A percentile compares a stretch with the other conserved stretches of the same genome.
Evolutionary conservation across 2,797 vertebrate genomes (phyloP).

Genomic region (Spondyliosoma cantharus): DNA sequence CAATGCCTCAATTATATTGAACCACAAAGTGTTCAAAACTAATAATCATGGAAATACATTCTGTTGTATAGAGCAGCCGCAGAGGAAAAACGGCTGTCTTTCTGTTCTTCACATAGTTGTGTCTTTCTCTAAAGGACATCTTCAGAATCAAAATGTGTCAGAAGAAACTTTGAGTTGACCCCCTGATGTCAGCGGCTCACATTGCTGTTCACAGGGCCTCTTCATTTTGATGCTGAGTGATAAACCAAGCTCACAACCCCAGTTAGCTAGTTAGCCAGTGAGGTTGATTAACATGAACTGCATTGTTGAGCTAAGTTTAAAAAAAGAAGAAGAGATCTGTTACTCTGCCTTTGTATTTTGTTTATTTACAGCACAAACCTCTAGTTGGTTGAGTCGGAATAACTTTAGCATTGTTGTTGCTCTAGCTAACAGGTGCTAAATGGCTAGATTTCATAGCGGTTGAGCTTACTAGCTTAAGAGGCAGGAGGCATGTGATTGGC

Average conservation of each 20-base stretch:
- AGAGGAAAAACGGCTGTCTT: no score
- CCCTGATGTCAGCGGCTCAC: no score
- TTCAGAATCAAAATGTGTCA: neutral
- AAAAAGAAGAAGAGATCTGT: neutral
- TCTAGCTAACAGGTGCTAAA: neutral
- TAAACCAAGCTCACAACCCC: neutral
- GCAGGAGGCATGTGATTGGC: neutral
- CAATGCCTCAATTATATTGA: neutral
- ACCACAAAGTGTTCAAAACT: neutral
- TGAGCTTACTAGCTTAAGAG: neutral
- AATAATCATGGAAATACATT: neutral
- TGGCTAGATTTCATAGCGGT: neutral
- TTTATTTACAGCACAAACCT: neutral
- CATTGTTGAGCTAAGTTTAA: neutral
- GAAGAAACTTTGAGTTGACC: neutral
- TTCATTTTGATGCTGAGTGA: neutral
- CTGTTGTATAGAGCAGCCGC: neutral
- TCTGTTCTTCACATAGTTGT: neutral
- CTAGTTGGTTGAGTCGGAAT: neutral
- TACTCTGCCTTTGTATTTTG: neutral
- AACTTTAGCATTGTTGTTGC: neutral
- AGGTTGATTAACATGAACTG: neutral
- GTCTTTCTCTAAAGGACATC: neutral
- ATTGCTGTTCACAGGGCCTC: neutral
- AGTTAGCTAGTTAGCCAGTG: neutral